Evolutionary conservation across 2,113 vertebrate species (phyloP).

Genomic region (Cyphomyrus discorhynchus): DNA sequence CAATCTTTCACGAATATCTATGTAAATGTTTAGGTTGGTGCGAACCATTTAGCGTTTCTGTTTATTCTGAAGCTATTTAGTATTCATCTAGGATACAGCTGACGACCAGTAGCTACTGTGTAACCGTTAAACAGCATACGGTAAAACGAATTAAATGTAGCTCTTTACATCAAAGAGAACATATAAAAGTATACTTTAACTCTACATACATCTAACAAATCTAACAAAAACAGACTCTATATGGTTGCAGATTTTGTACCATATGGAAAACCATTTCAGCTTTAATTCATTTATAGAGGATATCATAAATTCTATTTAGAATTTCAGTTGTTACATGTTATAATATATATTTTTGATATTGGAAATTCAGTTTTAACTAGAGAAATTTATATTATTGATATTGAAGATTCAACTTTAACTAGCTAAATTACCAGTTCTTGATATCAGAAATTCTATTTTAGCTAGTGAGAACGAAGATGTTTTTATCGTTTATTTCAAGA

Average conservation of each 20-base stretch:
- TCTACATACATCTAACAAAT: background rate
- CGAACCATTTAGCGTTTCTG: background rate
- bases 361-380: background rate
- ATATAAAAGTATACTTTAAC: background rate
- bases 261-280: background rate
- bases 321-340: background rate
- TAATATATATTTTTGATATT: background rate
- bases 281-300: background rate
- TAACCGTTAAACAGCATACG: too few relatives aligned
- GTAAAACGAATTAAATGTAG: background rate
- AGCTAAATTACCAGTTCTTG: background rate
- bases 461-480: background rate
- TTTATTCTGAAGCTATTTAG: background rate
- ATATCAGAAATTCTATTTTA: background rate
- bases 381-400: background rate
- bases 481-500: background rate
- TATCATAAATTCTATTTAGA: background rate
- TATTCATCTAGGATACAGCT: background rate
- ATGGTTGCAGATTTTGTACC: background rate
- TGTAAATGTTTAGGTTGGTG: background rate
- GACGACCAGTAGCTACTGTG: background rate
- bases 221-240: background rate
- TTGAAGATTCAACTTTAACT: background rate
- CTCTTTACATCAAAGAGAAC: background rate
- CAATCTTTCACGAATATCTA: background rate